Evolutionary conservation across 1,140 invertebrate species (phyloP), one percentile per base, ranked within the genome.

Genomic region (Halotydeus destructor): DNA sequence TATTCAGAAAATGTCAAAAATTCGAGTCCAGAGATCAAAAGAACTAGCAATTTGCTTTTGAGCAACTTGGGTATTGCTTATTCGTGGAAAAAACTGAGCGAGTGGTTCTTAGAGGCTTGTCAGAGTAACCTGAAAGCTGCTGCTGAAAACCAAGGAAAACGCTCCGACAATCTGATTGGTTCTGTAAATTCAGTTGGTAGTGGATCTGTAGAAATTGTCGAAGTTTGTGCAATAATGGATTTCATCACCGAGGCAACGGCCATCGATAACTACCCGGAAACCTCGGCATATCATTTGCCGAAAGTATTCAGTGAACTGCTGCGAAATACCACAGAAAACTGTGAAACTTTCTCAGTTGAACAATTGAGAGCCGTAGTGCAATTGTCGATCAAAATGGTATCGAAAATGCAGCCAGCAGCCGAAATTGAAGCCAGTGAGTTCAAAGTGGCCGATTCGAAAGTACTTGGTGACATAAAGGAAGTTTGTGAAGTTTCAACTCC

Each of bases 241-340:
- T 43, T 44, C 27, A 37, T 49, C 9, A 32, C 41, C 30, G 31
- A 51, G 16, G 26, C 36, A 11, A 43, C 16, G 11, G 34, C 27
- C 44, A 41, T 48, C 56, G 80, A 85, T 55, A 74, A 76, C 22
- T 80, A 76, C 50, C 64, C 71, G 24, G 77, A 83, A 52, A 80
- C 72, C 11, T 74, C 76, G n/a, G 73, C 74, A 5, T 74, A 81
- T 47, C 76, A 81, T 55, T 56, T 83, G 11, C 79, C 78, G 5
- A 68, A 69, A 42, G 63, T 82, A 30, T 72, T 82, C 50, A 59
- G 69, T 32, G 64, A 72, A 43, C 69, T 83, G 11, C 55, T 55
- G 23, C 45, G 50, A 39, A 66, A 71, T 44, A 54, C 79, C 11
- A 71, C 68, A 0, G 50, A 61, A 14, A 63, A 70, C 49, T 68